phyloP scores from a whole-genome alignment of 1,140 invertebrate genomes.

The Bombus ignitus region DNA sequence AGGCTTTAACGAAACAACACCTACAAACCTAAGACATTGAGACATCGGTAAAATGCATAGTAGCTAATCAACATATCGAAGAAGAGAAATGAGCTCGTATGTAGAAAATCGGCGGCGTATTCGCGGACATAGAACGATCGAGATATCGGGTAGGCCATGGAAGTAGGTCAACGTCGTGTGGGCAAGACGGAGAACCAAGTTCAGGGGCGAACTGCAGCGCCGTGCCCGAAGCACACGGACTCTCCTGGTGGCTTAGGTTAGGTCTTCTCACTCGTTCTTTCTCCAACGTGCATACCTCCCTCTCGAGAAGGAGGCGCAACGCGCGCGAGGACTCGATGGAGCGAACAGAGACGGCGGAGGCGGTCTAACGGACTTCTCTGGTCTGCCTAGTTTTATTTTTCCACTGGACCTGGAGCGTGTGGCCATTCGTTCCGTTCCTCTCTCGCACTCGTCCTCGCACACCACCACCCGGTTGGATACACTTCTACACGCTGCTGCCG shows the following conservation, averaged over 20 bases:
- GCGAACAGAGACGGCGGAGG: constrained; percentile 36
- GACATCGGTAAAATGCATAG: constrained; percentile 30
- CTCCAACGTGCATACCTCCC: constrained; percentile 18
- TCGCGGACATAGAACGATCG: constrained; percentile 28
- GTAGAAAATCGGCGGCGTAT: constrained; percentile 36
- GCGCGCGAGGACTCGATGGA: not conserved
- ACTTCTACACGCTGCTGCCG: not conserved
- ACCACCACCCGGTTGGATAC: not conserved
- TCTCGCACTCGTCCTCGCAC: constrained; percentile 27
- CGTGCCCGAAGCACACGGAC: constrained; percentile 60
- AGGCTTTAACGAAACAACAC: not conserved
- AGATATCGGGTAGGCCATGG: constrained; percentile 69
- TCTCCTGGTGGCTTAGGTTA: constrained; percentile 71
- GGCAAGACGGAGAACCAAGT: constrained; percentile 78
- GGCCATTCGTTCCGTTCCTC: constrained; percentile 60
- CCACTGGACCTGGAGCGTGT: constrained; percentile 39
- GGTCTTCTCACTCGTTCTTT: constrained; percentile 59
- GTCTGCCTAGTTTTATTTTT: constrained; percentile 69
- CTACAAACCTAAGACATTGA: not conserved
- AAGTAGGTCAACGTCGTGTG: constrained; percentile 80
- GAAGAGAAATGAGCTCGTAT: not conserved
- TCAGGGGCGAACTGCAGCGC: constrained; percentile 78
- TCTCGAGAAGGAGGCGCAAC: constrained; percentile 27
- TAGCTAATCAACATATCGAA: not conserved
- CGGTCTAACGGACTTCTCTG: constrained; percentile 60